Evolutionary conservation across 2,888 invertebrate species (phyloP).

Genomic region (Phytoseiulus persimilis): DNA sequence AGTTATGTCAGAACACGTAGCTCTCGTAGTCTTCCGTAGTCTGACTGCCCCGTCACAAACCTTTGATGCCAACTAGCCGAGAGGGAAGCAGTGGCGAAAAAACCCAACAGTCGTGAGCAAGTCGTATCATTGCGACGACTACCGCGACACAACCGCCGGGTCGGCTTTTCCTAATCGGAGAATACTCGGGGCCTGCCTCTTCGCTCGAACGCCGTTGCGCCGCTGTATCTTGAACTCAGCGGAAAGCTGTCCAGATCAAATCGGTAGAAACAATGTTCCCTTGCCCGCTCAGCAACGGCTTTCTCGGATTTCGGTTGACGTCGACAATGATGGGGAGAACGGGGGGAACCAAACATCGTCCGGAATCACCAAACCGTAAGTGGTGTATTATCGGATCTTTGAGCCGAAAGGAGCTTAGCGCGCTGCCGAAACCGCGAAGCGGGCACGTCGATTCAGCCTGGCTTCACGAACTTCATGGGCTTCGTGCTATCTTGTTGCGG

Average conservation of each 20-base stretch:
- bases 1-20: too few relatives aligned
- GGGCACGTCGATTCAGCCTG: background rate
- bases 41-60: too few relatives aligned
- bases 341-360: background rate
- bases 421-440: background rate
- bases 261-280: background rate
- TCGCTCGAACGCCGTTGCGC: too few relatives aligned
- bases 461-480: background rate
- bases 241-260: background rate
- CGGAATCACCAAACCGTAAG: background rate
- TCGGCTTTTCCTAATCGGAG: too few relatives aligned
- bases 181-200: too few relatives aligned
- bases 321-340: background rate
- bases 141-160: too few relatives aligned
- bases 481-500: background rate
- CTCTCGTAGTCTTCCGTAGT: too few relatives aligned
- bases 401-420: background rate
- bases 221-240: too few relatives aligned
- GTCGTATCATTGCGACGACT: too few relatives aligned
- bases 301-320: background rate
- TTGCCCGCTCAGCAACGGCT: background rate
- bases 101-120: too few relatives aligned
- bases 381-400: background rate
- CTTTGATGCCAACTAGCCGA: too few relatives aligned
- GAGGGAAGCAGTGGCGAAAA: too few relatives aligned